Evolutionary conservation across 2,797 vertebrate species (phyloP).

Genomic region (Sebastiscus tertius): DNA sequence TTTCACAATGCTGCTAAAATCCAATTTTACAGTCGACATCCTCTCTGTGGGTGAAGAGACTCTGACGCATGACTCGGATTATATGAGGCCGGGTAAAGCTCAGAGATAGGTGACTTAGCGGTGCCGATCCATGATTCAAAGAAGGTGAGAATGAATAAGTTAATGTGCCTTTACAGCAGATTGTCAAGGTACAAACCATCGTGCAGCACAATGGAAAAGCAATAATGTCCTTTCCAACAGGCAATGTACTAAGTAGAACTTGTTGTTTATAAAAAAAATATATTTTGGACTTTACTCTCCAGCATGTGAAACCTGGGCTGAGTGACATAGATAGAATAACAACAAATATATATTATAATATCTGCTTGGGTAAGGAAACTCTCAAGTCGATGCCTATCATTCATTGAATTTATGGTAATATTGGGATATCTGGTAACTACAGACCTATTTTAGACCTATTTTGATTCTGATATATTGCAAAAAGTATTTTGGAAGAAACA

Average conservation of each 20-base stretch:
- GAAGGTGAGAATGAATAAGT: background rate
- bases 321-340: background rate
- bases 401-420: background rate
- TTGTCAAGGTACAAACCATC: background rate
- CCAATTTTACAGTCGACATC: slow-evolving; percentile 17
- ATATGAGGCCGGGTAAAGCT: slow-evolving; percentile 13
- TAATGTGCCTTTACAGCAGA: background rate
- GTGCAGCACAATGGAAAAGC: background rate
- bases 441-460: background rate
- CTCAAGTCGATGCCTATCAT: background rate
- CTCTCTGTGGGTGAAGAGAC: background rate
- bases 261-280: background rate
- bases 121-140: background rate
- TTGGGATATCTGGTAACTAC: background rate
- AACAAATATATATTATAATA: background rate
- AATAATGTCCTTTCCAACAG: background rate
- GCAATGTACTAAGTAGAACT: background rate
- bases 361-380: background rate
- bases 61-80: slow-evolving; percentile 34
- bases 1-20: slow-evolving; percentile 47
- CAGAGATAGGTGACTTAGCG: background rate
- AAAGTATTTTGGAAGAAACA: too few species aligned
- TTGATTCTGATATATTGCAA: too few species aligned
- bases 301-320: background rate
- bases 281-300: background rate